A percentile compares a stretch with the other conserved stretches of the same genome.
Conservation (phyloP, 2,797 vertebrate genomes). For the Cygnus olor region DNA sequence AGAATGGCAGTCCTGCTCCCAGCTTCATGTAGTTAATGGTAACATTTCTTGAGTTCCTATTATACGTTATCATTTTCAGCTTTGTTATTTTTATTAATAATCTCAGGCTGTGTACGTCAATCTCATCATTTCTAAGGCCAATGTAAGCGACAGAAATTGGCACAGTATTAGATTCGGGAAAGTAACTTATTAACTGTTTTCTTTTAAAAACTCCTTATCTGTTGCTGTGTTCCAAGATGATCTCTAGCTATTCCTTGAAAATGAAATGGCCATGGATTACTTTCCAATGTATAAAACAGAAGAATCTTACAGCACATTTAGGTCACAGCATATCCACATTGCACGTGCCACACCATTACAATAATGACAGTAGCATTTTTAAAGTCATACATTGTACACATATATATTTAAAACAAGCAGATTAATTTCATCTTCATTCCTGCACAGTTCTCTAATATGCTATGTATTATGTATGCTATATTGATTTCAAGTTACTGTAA, state of each 20-base stretch:
- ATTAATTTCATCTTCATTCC: background rate
- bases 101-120: background rate
- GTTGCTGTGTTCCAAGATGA: background rate
- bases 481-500: background rate
- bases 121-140: background rate
- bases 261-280: background rate
- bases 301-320: background rate
- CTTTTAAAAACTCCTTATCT: background rate
- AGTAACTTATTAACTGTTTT: background rate
- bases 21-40: background rate
- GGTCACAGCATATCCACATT: background rate
- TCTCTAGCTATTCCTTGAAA: background rate
- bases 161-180: background rate
- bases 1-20: background rate
- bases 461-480: background rate
- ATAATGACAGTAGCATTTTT: background rate
- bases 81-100: background rate
- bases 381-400: background rate
- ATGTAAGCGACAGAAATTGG: background rate
- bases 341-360: background rate
- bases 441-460: background rate
- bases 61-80: background rate
- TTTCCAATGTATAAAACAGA: background rate
- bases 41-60: background rate
- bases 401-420: slow-evolving; percentile 2